Conservation (phyloP, 2,888 invertebrate species). For the Xestia rhomboidea region DNA sequence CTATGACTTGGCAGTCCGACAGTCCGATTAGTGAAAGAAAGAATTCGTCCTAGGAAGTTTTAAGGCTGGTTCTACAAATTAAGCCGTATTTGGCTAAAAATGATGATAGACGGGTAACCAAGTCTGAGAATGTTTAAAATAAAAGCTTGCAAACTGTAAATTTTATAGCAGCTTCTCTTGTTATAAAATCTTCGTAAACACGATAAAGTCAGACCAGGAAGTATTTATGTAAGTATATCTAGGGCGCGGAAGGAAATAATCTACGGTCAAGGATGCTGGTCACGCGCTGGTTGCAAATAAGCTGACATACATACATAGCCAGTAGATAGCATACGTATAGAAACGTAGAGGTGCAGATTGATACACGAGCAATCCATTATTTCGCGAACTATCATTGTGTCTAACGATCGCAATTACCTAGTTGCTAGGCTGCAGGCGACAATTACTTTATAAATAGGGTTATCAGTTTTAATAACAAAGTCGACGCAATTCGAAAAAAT, state of each 20-base stretch:
- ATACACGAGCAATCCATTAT: constrained; percentile 7
- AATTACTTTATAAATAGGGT: constrained; percentile 18
- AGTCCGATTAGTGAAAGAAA: background rate
- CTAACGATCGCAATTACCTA: background rate
- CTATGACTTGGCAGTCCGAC: too few species aligned
- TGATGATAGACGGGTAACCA: background rate
- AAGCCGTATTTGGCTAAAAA: background rate
- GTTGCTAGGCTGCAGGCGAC: constrained; percentile 14
- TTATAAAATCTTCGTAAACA: constrained; percentile 4
- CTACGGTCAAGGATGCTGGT: constrained; percentile 44
- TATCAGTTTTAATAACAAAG: constrained; percentile 2
- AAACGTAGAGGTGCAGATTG: constrained; percentile 1
- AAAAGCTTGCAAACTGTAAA: background rate
- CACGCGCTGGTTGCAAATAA: constrained; percentile 28
- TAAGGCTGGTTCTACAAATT: background rate
- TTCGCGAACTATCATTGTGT: background rate
- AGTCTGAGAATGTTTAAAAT: background rate
- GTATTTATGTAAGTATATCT: constrained; percentile 13
- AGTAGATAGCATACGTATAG: background rate
- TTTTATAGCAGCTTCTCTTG: background rate
- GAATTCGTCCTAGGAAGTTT: too few species aligned
- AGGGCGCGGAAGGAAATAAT: constrained; percentile 42
- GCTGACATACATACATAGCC: background rate
- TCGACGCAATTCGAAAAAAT: background rate
- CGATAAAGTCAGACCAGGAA: constrained; percentile 30